Evolutionary conservation across 2,797 vertebrate species (phyloP), one percentile per base, ranked within the genome.

Genomic region (Alcedo atthis): DNA sequence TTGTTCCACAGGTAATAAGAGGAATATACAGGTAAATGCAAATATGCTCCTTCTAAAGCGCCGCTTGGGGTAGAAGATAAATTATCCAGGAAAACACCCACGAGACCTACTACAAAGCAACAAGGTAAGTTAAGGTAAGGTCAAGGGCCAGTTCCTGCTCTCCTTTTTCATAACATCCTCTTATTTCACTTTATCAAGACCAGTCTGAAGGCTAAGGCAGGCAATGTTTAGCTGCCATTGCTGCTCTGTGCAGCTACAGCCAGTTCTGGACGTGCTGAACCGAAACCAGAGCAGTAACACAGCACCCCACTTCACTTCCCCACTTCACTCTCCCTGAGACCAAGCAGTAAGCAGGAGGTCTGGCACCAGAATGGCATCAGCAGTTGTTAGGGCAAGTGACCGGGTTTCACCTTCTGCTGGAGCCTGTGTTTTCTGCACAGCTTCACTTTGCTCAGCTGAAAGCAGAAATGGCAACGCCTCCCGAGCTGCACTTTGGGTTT

Each of bases 391-490:
- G 64, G 37, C 63, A 40, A 92, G 49, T 19, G 69, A 17, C 91
- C 61, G 61, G 30, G 42, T 81, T 94, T 92, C 54, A 57, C 35
- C 66, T 63, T 69, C 53, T 77, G 61, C 69, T 81, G 54, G 64
- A 81, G 77, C 85, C 53, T 55, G 26, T 5, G 2, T 61, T 70
- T 81, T 78, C 74, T 79, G 63, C 55, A 57, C 3, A 26, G 57
- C 80, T 91, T 74, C 59, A 28, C 66, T 85, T 85, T 73, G 73
- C 86, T 79, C 69, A 68, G 83, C 76, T 91, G 58, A 81, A 92
- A 93, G 67, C 66, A 89, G 78, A 75, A 92, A 95, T 46, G 67
- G 71, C 66, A 89, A 61, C 58, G 54, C 68, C 94, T 87, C n/a
- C 9, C 1, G 7, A 62, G 81, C 71, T 59, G 54, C 76, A 30